These are phyloP conservation scores for Atta colombica DNA, from an alignment of 1,140 invertebrate genomes.

Conservation along the genomic window DNA sequence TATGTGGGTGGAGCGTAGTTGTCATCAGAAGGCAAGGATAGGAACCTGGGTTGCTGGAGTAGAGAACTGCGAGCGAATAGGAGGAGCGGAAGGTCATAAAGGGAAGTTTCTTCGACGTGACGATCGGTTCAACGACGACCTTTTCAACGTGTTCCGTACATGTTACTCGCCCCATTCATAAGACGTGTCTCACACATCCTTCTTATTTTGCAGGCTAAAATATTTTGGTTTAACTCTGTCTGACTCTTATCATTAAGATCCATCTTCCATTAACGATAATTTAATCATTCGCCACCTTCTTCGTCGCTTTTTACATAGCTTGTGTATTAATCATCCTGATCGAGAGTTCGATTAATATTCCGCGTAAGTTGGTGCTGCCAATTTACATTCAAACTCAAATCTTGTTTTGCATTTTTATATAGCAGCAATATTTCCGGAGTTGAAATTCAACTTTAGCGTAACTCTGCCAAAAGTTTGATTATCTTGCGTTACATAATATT, in stretches of 20 bases:
- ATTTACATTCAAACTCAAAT: neutral
- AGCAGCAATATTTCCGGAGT: neutral
- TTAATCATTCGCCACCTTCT: neutral
- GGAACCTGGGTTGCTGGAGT: constrained; percentile 42
- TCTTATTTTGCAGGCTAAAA: constrained; percentile 68
- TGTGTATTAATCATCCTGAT: neutral
- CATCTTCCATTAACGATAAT: neutral
- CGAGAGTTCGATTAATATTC: constrained; percentile 17
- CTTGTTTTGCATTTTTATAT: neutral
- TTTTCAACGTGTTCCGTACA: constrained; percentile 81
- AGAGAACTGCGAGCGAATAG: constrained; percentile 14
- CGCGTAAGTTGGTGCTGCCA: neutral
- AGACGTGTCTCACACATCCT: constrained; percentile 58
- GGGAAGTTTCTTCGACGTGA: constrained; percentile 52
- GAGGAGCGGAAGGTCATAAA: constrained; percentile 54
- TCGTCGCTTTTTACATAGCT: neutral
- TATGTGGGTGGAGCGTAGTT: constrained; percentile 78
- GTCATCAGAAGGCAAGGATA: constrained; percentile 65
- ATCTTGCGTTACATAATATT: constrained; percentile 38
- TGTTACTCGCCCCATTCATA: constrained; percentile 79
- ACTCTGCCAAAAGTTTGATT: constrained; percentile 8
- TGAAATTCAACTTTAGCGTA: neutral
- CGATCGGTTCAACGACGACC: constrained; percentile 82
- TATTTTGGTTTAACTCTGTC: neutral
- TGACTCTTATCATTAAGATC: neutral